phyloP scores from a whole-genome alignment of 2,888 invertebrate species.

The Crocallis elinguaria region DNA sequence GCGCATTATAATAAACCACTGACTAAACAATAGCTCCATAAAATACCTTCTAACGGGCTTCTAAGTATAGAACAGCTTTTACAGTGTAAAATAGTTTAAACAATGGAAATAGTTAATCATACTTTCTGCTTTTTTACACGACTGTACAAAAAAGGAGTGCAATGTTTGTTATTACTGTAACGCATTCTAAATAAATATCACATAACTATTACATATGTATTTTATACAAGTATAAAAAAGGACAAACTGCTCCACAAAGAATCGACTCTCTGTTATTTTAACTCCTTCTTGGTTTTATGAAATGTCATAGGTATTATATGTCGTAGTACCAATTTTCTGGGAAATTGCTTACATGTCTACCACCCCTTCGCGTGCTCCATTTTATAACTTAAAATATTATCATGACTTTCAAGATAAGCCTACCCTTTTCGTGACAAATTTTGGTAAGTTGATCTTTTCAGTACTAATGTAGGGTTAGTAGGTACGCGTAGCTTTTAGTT shows the following conservation, averaged over 20 bases:
- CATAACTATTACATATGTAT: not conserved
- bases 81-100: no score
- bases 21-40: no score
- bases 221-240: not conserved
- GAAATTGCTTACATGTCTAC: slow-evolving; percentile 7
- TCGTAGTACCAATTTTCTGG: slow-evolving; percentile 11
- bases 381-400: slow-evolving; percentile 2
- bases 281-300: not conserved
- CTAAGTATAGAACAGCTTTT: no score
- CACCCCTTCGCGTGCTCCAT: slow-evolving; percentile 6
- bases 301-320: slow-evolving; percentile 2
- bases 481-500: no score
- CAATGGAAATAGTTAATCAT: no score
- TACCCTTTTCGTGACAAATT: slow-evolving; percentile 13
- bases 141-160: no score
- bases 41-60: no score
- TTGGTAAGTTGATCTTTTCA: not conserved
- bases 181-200: no score
- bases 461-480: no score
- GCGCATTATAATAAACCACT: no score
- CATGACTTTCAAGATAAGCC: slow-evolving; percentile 14
- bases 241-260: not conserved
- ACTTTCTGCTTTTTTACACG: no score
- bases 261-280: not conserved
- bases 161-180: not conserved